These are phyloP conservation scores for Rhinogobius similis DNA, from an alignment of 2,113 vertebrate species.

Conservation along the genomic window DNA sequence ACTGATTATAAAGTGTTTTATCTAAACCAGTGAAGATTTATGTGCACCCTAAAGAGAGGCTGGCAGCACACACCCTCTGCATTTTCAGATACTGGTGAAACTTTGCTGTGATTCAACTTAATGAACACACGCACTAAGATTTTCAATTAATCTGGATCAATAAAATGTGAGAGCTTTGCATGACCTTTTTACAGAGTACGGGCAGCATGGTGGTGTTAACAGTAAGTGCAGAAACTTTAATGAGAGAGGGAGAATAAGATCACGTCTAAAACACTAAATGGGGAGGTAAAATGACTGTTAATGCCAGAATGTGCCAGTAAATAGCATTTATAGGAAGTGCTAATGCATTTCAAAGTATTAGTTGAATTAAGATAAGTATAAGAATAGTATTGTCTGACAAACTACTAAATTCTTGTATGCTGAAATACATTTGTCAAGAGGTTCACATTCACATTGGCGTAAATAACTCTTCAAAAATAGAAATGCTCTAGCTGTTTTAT, in stretches of 20 bases:
- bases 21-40: slow-evolving; percentile 44
- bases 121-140: slow-evolving; percentile 4
- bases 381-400: too few relatives aligned
- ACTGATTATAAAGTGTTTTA: slow-evolving; percentile 59
- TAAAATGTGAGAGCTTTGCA: slow-evolving; percentile 18
- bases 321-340: too few relatives aligned
- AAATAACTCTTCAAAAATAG: too few relatives aligned
- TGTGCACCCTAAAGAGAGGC: slow-evolving; percentile 14
- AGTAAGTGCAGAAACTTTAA: slow-evolving; percentile 20
- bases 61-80: slow-evolving; percentile 40
- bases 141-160: slow-evolving; percentile 46
- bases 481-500: too few relatives aligned
- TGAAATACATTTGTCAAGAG: too few relatives aligned
- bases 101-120: slow-evolving; percentile 30
- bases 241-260: too few relatives aligned
- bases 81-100: slow-evolving; percentile 12
- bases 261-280: background rate
- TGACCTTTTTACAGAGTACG: slow-evolving; percentile 27
- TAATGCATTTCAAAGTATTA: too few relatives aligned
- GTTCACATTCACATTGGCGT: too few relatives aligned
- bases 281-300: background rate
- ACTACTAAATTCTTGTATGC: too few relatives aligned
- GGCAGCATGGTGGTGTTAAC: slow-evolving; percentile 41
- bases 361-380: too few relatives aligned
- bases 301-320: background rate